Conservation (phyloP, 2,113 vertebrate genomes). For the Hydrochoerus hydrochaeris region DNA sequence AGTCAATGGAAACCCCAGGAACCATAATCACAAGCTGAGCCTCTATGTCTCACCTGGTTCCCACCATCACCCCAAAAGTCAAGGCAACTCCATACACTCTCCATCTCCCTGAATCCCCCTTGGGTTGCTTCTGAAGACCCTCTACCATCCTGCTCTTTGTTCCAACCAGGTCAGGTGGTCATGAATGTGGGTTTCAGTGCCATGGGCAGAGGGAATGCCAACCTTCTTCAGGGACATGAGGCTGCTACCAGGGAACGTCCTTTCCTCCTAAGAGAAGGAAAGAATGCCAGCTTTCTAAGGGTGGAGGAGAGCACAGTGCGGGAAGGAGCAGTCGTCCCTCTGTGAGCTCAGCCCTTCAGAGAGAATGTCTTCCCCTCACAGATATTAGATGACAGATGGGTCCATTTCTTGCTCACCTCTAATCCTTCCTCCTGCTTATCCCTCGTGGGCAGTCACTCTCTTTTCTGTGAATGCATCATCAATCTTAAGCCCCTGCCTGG, state of each 20-base stretch:
- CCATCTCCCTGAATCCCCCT: fast-evolving
- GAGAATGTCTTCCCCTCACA: not conserved
- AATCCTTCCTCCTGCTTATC: not conserved
- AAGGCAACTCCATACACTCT: fast-evolving
- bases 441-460: not conserved
- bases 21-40: not conserved
- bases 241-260: not conserved
- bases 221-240: not conserved
- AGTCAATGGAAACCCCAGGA: not conserved
- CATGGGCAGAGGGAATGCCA: not conserved
- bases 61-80: fast-evolving
- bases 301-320: not conserved
- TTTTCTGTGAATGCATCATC: not conserved
- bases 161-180: not conserved
- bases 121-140: not conserved
- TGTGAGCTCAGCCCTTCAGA: not conserved
- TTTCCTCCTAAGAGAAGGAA: not conserved
- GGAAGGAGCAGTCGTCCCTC: not conserved
- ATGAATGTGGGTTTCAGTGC: too few relatives aligned
- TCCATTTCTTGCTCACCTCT: not conserved
- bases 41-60: fast-evolving
- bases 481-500: not conserved
- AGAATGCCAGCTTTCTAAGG: not conserved
- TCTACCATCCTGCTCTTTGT: not conserved
- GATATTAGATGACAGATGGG: not conserved